Conservation (phyloP, 2,888 invertebrate genomes). For the Amaurobius ferox region DNA sequence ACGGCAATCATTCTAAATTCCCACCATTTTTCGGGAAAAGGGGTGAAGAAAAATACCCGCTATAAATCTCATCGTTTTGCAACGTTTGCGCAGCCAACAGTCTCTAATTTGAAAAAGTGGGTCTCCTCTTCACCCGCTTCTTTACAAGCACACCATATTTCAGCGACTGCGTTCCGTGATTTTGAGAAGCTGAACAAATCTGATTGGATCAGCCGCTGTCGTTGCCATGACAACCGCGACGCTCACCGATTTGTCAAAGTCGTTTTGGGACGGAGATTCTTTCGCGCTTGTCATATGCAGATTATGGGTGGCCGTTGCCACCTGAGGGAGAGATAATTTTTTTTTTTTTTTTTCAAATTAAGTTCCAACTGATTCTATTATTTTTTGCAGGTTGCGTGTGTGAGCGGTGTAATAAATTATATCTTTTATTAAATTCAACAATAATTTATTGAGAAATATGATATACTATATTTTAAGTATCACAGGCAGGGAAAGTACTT, state of each 20-base stretch:
- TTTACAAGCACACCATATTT: constrained; percentile 32
- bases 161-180: constrained; percentile 22
- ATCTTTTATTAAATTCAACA: no score
- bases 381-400: no score
- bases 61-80: no score
- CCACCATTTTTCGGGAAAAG: no score
- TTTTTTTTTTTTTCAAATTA: not conserved
- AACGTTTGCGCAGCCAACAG: not conserved
- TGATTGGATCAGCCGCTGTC: constrained; percentile 47
- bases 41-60: no score
- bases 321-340: constrained; percentile 32
- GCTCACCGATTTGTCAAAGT: constrained; percentile 59
- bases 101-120: not conserved
- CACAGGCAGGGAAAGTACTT: no score
- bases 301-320: constrained; percentile 29
- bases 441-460: no score
- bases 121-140: not conserved
- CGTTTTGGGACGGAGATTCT: constrained; percentile 30
- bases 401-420: no score
- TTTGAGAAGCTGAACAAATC: constrained; percentile 50
- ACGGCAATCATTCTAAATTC: no score
- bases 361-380: no score
- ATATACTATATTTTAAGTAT: no score
- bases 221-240: constrained; percentile 43
- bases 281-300: constrained; percentile 51